These are phyloP conservation scores for Athalia circularis DNA, from an alignment of 2,888 invertebrate genomes.

Conservation along the genomic window DNA sequence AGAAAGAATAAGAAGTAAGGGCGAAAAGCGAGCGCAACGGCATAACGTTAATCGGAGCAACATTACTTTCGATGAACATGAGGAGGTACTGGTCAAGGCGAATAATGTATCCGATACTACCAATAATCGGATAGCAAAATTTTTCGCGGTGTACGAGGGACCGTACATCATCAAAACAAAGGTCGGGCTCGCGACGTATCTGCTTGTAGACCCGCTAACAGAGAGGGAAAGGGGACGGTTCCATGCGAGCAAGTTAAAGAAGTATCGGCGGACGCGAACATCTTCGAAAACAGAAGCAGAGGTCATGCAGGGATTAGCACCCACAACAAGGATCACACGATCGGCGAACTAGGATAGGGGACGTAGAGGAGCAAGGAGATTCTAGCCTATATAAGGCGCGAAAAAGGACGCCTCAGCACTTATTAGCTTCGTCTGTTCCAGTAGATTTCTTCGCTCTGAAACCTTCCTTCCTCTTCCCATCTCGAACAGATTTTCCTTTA, in stretches of 20 bases:
- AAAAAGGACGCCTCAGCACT: background rate
- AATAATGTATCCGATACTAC: conserved; percentile 7
- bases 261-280: background rate
- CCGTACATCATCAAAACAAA: background rate
- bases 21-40: background rate
- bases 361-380: no score
- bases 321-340: no score
- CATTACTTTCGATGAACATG: no score
- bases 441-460: no score
- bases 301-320: no score
- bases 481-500: no score
- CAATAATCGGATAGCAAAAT: background rate
- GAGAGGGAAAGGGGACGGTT: conserved; percentile 7
- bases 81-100: background rate
- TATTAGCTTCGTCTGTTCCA: no score
- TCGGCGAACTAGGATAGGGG: no score
- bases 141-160: conserved; percentile 16
- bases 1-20: background rate
- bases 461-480: no score
- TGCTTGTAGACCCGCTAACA: background rate
- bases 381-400: background rate
- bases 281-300: background rate
- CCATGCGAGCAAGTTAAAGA: conserved; percentile 9
- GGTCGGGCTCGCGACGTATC: background rate
- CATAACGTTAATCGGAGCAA: background rate